Base-by-base conservation (phyloP, 2,797 vertebrate genomes). In the Sphenopsis melanotis region DNA sequence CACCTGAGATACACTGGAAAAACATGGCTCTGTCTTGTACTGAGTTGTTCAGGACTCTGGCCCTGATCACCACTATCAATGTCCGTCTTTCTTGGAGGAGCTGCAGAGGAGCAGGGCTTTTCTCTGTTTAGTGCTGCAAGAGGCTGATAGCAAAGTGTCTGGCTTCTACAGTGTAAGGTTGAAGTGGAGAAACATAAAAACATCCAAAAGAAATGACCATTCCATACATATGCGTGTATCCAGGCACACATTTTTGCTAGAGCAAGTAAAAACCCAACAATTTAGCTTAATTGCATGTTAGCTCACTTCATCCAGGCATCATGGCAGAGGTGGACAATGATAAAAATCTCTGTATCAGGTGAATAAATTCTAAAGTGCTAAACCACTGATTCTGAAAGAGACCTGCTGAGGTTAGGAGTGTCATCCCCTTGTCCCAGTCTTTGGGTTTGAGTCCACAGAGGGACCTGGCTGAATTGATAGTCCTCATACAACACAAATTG, bases 1-100 rank as follows among this genome's bases (percentile, higher is more conserved):
- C 47, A 17, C 39, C 47, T 1, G 22, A 15, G 57, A 64, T 20
- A 15, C 0, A 17, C 32, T 64, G 53, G 61, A 63, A 34, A 6
- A 47, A 8, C 32, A 4, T 16, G 30, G 14, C 6, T 65, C 47
- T 86, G n/a, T 41, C 52, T 61, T 9, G 2, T 55, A 3, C 14
- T 26, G 60, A 50, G 27, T 17, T 74, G 53, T 44, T 77, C 61
- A 59, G n/a, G 65, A 34, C 69, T 46, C 65, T 61, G 55, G 20
- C 37, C 26, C n/a, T 46, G 21, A 46, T 57, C 30, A 24, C 39
- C 50, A 3, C 32, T 17, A 7, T 46, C 49, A 39, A 9, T 8
- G 15, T 23, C 30, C 49, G 29, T 49, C 47, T 39, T 11, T 13
- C 49, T 12, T 0, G 0, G 42, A 57, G 64, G 26, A n/a, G 16